Conservation (phyloP, 2,797 vertebrate species). For the Eulemur coronatus region DNA sequence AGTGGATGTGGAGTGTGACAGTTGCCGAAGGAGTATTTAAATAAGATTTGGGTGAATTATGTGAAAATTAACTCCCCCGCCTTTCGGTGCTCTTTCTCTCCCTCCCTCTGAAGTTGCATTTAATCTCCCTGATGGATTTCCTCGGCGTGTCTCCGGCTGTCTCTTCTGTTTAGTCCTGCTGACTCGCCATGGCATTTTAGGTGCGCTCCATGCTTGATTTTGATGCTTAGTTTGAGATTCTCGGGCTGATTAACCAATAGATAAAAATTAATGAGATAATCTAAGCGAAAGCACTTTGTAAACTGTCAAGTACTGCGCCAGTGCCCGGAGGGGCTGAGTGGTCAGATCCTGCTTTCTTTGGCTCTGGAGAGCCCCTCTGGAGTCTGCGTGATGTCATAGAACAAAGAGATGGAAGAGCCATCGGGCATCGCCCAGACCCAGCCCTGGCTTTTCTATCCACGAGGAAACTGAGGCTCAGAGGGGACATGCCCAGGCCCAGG, state of each 20-base stretch:
- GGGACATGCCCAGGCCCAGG: background rate
- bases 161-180: background rate
- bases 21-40: background rate
- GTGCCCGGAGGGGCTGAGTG: background rate
- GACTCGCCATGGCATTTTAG: background rate
- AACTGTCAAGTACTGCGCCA: background rate
- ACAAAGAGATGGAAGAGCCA: background rate
- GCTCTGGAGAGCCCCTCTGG: background rate
- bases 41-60: slow-evolving; percentile 55
- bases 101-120: slow-evolving; percentile 48
- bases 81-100: background rate
- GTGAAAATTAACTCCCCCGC: slow-evolving; percentile 49
- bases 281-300: background rate
- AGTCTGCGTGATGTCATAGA: background rate
- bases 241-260: background rate
- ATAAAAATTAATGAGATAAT: background rate
- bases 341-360: background rate
- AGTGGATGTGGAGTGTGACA: background rate
- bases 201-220: background rate
- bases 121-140: background rate
- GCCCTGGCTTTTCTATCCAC: background rate
- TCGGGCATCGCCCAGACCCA: accelerated
- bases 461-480: background rate
- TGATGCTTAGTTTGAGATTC: background rate
- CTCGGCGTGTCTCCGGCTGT: background rate